Percentiles rank a stretch among this genome's conserved stretches.
Conservation (phyloP, 2,888 invertebrate species). For the Trachelus troglodyta region DNA sequence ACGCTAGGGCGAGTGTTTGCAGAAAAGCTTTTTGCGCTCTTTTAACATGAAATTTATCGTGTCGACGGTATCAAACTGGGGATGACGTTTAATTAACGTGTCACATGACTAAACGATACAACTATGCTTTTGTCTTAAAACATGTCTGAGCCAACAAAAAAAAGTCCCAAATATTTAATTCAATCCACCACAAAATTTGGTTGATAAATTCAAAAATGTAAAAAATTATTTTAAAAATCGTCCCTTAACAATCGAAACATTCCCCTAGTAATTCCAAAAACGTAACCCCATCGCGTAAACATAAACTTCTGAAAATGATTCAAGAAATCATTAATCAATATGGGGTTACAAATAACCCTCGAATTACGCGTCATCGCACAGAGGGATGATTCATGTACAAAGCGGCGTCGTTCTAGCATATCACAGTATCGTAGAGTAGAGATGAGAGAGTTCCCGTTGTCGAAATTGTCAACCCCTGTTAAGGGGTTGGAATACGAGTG, state of each 20-base stretch:
- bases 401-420: not conserved
- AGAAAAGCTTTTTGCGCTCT: constrained; percentile 24
- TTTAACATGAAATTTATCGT: not conserved
- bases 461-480: not conserved
- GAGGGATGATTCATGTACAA: not conserved
- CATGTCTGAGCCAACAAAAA: not conserved
- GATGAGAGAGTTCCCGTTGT: not conserved
- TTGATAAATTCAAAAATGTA: too few relatives aligned
- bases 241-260: not conserved
- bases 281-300: not conserved
- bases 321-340: not conserved
- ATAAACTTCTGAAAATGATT: not conserved
- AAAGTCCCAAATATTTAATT: not conserved
- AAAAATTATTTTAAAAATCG: not conserved
- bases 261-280: not conserved
- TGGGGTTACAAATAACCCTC: not conserved
- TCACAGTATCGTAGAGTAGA: not conserved
- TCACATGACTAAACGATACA: not conserved
- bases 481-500: not conserved
- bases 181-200: too few relatives aligned
- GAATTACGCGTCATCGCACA: not conserved
- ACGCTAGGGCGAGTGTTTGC: constrained; percentile 15
- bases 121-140: not conserved
- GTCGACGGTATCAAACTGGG: not conserved
- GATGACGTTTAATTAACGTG: not conserved